These are phyloP conservation scores for Phenacoccus solenopsis DNA, from an alignment of 1,140 invertebrate species.

Conservation along the genomic window DNA sequence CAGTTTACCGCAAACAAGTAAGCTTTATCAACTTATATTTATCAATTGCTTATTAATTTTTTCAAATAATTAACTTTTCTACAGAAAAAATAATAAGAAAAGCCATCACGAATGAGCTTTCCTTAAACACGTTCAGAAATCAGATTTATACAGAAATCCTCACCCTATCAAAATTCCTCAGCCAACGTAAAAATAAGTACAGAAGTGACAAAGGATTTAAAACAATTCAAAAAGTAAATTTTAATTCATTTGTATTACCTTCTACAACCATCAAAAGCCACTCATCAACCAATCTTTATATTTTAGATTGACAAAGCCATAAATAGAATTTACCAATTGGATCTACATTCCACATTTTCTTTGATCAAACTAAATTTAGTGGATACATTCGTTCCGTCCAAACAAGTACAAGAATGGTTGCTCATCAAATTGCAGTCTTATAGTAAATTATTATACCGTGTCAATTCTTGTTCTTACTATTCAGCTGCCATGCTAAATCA, in stretches of 20 bases:
- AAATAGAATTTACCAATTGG: background rate
- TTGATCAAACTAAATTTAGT: background rate
- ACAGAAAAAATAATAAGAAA: background rate
- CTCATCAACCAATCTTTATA: background rate
- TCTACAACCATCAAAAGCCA: background rate
- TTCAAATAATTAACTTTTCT: background rate
- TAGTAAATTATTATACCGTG: background rate
- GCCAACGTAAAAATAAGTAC: background rate
- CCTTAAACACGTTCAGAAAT: background rate
- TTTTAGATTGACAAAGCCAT: background rate
- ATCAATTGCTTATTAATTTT: background rate
- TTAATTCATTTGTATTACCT: background rate
- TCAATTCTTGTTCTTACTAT: background rate
- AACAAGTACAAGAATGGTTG: background rate
- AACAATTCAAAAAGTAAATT: background rate
- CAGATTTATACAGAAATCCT: background rate
- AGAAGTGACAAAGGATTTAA: background rate
- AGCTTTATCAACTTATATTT: background rate
- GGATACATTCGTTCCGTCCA: background rate
- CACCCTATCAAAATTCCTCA: background rate
- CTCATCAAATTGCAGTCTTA: background rate
- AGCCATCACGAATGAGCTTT: background rate
- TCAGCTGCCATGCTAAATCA: background rate
- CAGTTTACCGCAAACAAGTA: background rate
- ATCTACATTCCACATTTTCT: background rate